Base-by-base conservation (phyloP, 2,113 vertebrate genomes). In the Pitta sordida region DNA sequence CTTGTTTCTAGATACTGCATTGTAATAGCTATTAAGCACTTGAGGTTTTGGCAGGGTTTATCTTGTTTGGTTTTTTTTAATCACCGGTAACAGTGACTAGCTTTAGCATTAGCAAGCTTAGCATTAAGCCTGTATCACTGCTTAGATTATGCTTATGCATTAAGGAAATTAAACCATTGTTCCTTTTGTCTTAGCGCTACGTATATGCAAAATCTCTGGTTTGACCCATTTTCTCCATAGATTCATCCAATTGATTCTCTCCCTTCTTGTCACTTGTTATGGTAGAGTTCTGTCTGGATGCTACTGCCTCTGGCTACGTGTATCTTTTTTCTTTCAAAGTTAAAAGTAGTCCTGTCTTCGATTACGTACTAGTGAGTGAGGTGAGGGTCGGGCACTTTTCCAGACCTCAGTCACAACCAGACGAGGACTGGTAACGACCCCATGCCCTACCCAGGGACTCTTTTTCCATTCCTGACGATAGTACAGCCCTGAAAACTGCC, bases 11-110 rank as follows among this genome's bases (percentile, higher is more conserved):
- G 43, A 14, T 30, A 19, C 5, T 12, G 27, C 4, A 10, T 3
- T 37, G 37, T 7, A 51, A 65, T 2, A 53, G 23, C 13, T 67
- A 3, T 15, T 49, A 83, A 24, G 26, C 14, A 23, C 12, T 56
- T 8, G 10, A 23, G 34, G 6, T n/a, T 49, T 1, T 7, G 6
- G 2, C 5, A 2, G 11, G 1, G 0, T 18, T 34, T 32, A 7
- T 52, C 27, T 22, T 55, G 21, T 36, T 27, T 26, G 29, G 8
- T 12, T 30, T 59, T 41, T 53, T 73, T 51, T 6, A 10, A 19
- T 9, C 21, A 23, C 37, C 36, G n/a, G 11, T 36, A 68, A 63
- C 22, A 58, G 7, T 75, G 85, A 26, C 1, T 58, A n/a, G 23
- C 36, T 71, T 6, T 16, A 41, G 58, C 34, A 36, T 12, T 62